phyloP scores from a whole-genome alignment of 2,888 invertebrate species.

The Salpingus planirostris region DNA sequence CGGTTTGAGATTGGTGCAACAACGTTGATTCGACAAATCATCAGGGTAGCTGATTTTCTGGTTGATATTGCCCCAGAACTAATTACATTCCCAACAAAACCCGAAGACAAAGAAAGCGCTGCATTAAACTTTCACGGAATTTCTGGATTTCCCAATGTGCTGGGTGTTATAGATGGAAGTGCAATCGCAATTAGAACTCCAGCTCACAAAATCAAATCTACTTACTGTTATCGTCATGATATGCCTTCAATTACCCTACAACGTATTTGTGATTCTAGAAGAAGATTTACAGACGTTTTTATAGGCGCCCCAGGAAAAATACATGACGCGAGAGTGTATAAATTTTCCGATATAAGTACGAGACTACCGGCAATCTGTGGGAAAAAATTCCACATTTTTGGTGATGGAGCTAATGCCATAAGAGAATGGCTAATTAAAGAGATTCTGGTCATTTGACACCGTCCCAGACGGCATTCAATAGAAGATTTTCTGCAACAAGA shows the following conservation, averaged over 20 bases:
- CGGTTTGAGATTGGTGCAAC: background rate
- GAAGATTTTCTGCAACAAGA: constrained; percentile 21
- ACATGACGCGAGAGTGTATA: constrained; percentile 23
- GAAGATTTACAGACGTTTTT: constrained; percentile 24
- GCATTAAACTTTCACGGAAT: too few relatives aligned
- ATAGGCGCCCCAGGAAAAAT: constrained; percentile 27
- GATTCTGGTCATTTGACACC: constrained; percentile 24
- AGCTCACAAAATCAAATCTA: constrained; percentile 25
- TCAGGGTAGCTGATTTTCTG: background rate
- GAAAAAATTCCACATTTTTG: constrained; percentile 21
- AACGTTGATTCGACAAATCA: background rate
- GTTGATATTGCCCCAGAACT: background rate
- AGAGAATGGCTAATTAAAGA: constrained; percentile 17
- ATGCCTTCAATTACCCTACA: constrained; percentile 23
- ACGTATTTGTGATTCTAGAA: constrained; percentile 25
- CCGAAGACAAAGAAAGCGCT: background rate
- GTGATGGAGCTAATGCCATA: constrained; percentile 25
- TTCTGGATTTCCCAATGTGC: constrained; percentile 14
- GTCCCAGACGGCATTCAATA: constrained; percentile 22
- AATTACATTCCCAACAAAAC: background rate
- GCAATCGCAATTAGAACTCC: constrained; percentile 15
- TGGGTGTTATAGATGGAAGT: constrained; percentile 21
- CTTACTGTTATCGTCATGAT: constrained; percentile 28
- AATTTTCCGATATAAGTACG: constrained; percentile 17
- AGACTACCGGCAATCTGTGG: constrained; percentile 15